Evolutionary conservation across 1,140 invertebrate genomes (phyloP).

Genomic region (Calosoma granatense): DNA sequence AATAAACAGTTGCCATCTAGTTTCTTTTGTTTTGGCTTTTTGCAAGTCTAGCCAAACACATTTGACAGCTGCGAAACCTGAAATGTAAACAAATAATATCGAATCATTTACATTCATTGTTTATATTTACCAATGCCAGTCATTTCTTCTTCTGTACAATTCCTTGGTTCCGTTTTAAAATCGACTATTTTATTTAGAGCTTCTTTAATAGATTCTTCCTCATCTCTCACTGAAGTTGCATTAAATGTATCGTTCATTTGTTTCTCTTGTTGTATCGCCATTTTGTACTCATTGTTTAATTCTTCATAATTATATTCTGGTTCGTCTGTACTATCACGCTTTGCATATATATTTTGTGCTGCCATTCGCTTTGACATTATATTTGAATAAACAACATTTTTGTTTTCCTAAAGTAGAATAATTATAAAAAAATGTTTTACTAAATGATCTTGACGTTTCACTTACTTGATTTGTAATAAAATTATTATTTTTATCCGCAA

Average conservation of each 20-base stretch:
- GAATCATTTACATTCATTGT: too few species aligned
- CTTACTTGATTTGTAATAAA: constrained; percentile 4
- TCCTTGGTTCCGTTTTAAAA: constrained; percentile 20
- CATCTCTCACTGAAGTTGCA: constrained; percentile 24
- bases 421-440: constrained; percentile 3
- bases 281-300: constrained; percentile 26
- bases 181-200: constrained; percentile 22
- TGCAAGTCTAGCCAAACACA: constrained; percentile 25
- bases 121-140: constrained; percentile 25
- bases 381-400: constrained; percentile 4
- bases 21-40: constrained; percentile 16
- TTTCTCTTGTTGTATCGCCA: constrained; percentile 19
- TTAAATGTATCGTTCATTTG: constrained; percentile 24
- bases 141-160: constrained; percentile 29
- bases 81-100: constrained; percentile 10
- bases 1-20: constrained; percentile 12
- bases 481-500: constrained; percentile 20
- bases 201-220: constrained; percentile 27
- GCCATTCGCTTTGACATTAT: not conserved
- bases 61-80: constrained; percentile 22
- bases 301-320: constrained; percentile 27
- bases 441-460: not conserved
- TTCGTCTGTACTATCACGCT: not conserved
- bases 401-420: not conserved
- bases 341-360: not conserved